Evolutionary conservation across 2,797 vertebrate species (phyloP).

Genomic region (Tenualosa thibaudeaui): DNA sequence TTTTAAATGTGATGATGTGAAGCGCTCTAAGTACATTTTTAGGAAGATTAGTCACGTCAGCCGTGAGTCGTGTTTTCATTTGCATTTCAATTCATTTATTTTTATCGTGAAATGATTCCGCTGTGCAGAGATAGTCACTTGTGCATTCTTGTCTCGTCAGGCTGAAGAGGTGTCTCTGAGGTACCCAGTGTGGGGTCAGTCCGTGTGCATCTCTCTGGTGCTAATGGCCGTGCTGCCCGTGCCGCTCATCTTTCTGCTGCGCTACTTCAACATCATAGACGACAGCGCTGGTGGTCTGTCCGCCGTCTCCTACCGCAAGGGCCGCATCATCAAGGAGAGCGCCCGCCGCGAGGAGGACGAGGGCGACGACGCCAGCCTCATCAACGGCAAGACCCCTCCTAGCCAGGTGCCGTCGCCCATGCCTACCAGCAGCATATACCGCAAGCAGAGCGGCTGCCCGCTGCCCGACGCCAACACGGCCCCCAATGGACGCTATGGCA

Average conservation of each 20-base stretch:
- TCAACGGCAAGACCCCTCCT: conserved; percentile 84
- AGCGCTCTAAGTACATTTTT: background rate
- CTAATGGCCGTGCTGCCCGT: conserved; percentile 87
- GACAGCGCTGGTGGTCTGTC: conserved; percentile 77
- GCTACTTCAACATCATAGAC: conserved; percentile 85
- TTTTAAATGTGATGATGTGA: background rate
- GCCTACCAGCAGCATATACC: conserved; percentile 87
- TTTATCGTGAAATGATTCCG: too few relatives aligned
- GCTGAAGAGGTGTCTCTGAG: conserved; percentile 77
- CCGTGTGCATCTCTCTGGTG: conserved; percentile 85
- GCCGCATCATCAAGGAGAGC: conserved; percentile 87
- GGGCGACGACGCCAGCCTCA: conserved; percentile 86
- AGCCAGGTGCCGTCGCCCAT: conserved; percentile 87
- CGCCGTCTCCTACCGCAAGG: conserved; percentile 91
- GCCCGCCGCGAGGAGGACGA: conserved; percentile 76
- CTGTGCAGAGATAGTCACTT: background rate
- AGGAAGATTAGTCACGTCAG: background rate
- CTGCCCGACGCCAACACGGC: conserved; percentile 75
- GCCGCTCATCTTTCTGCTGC: conserved; percentile 84
- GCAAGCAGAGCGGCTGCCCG: conserved; percentile 82
- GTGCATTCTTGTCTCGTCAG: conserved; percentile 58
- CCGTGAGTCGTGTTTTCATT: background rate
- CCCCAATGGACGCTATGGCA: conserved; percentile 90
- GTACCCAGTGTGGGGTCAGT: conserved; percentile 88
- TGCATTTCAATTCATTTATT: background rate